Base-by-base conservation (phyloP, 2,888 invertebrate species). In the Drosophila pseudotakahashii region DNA sequence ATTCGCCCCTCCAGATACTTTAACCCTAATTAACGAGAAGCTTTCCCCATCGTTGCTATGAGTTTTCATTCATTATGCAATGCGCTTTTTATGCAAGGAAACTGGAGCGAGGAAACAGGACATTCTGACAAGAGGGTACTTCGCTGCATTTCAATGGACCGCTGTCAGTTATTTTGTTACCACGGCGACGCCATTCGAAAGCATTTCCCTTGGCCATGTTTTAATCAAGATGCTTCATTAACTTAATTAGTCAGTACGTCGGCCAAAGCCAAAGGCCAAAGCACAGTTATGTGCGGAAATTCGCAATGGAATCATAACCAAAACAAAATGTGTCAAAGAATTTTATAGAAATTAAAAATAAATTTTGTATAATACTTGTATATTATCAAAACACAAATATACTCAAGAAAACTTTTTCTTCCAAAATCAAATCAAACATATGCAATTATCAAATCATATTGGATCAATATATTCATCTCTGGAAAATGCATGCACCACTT, bases 191-290 rank as follows among this genome's bases (percentile, higher is more conserved):
- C 44, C 57, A 60, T 70, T 59, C 52, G 50, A 64, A 71, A 50
- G 36, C 53, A 48, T 53, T 59, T 42, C 52, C 68, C 63, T 58
- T 47, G 62, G 51, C 57, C 51, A 59, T 58, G 66, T 48, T 74
- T 68, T 76, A 76, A 76, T 73, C 75, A 78, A 75, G 69, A 72
- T 78, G 82, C 82, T 74, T 79, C 58, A 82, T 79, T 73, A 76
- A 62, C 64, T 64, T 76, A 73, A 79, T 82, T 82, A 68, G 71
- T 75, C 66, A 37, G 44, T 19, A 11, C 7, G 14, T 47, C 23
- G 14, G 51, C 19, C 19, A 19, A 14, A n/a, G 41, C 2, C n/a
- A 36, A 48, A 54, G 10, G 10, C n/a, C 3, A 10, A 2, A 14
- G 26, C 9, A 14, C 7, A 30, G 14, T 36, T 34, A 36, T 55